Base-by-base conservation (phyloP, 2,888 invertebrate species). In the Muschampia staudingeri region DNA sequence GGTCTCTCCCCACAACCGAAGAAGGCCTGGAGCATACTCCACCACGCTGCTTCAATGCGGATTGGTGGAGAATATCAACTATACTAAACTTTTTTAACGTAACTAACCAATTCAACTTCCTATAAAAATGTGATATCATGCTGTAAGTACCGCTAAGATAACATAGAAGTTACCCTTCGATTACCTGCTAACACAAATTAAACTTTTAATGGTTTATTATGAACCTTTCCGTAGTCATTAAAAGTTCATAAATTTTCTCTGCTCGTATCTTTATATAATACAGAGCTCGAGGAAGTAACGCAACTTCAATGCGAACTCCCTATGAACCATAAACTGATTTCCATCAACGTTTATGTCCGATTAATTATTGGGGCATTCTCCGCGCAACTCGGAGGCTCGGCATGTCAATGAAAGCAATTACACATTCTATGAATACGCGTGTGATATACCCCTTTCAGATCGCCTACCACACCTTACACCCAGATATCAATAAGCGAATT, bases 361-460 rank as follows among this genome's bases (percentile, higher is more conserved):
- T 95, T 96, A 95, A 96, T 96, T 95, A 95, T 93, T 89, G 89
- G 91, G 91, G 92, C 94, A 96, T 96, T 95, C 95, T 92, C 92
- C 84, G 88, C 91, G 89, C 90, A 89, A 91, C 91, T 91, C 85
- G 87, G 88, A 87, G 89, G 88, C 87, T 87, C 88, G 95, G 95
- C 93, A 95, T 94, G 95, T 94, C 95, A 95, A 94, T 95, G 94
- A 93, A 95, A 94, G 93, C 95, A 95, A 95, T 95, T 95, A 95
- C 93, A 93, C 89, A 89, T 91, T 89, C 90, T 91, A 90, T 88
- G n/a, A n/a, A 5, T 52, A 91, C 90, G 91, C 88, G 88, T 88
- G 88, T 85, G 86, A 86, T 83, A 83, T 85, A 87, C 86, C 85
- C 85, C 83, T 82, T 85, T 65, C 85, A 83, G 85, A 86, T 84